A percentile compares a stretch with the other conserved stretches of the same genome.
Evolutionary conservation across 30 jellyfish, hydroid and myxozoan genomes (phyloP).

Genomic region (Chironex yamaguchii): DNA sequence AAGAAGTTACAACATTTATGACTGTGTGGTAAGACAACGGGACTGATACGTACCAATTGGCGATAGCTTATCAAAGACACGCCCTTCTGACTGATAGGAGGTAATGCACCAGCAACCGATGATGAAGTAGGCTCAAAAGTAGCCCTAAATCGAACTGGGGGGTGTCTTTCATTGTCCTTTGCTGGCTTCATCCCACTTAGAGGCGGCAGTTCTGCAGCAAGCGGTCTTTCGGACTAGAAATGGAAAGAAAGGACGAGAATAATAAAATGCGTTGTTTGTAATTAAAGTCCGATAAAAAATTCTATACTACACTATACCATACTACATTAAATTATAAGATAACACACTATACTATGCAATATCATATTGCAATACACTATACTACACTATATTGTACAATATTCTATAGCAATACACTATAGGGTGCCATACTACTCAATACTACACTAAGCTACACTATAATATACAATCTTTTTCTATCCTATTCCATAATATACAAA

Average conservation of each 20-base stretch:
- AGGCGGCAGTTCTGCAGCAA: slow-evolving; percentile 89
- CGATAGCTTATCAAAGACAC: slow-evolving; percentile 62
- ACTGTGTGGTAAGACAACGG: too few species aligned
- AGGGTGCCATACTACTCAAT: background rate
- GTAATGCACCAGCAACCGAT: slow-evolving; percentile 46
- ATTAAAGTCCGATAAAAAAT: too few species aligned
- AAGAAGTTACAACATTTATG: too few species aligned
- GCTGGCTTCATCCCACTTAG: slow-evolving; percentile 75
- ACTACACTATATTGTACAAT: too few species aligned
- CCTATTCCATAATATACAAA: too few species aligned
- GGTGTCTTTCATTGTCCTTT: slow-evolving; percentile 70
- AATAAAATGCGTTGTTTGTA: background rate
- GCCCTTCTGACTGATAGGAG: slow-evolving; percentile 60
- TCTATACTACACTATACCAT: too few species aligned
- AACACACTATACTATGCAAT: too few species aligned
- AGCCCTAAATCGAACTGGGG: slow-evolving; percentile 96
- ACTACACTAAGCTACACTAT: background rate
- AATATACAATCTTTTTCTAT: too few species aligned
- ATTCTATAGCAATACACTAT: too few species aligned
- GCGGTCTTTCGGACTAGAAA: slow-evolving; percentile 22
- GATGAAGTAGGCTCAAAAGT: slow-evolving; percentile 64
- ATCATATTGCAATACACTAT: too few species aligned
- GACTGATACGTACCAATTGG: background rate
- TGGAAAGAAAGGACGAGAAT: background rate
- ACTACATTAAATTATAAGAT: too few species aligned